phyloP scores from a whole-genome alignment of 2,797 vertebrate species.

The Sebastes matsubarae region DNA sequence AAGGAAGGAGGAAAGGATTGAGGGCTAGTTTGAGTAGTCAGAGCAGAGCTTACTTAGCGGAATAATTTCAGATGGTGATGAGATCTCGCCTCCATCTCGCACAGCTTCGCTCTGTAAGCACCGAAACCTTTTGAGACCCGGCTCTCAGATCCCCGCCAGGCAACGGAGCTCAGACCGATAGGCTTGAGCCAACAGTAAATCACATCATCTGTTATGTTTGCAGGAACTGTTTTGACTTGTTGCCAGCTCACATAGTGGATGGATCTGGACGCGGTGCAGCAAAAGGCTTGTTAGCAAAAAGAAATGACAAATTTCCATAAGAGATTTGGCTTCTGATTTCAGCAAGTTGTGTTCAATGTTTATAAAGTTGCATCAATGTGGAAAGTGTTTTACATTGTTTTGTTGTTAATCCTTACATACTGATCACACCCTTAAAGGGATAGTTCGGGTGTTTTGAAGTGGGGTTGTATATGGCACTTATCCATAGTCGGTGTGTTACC shows the following conservation, averaged over 20 bases:
- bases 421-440: not conserved
- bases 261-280: not conserved
- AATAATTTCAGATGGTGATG: conserved; percentile 29
- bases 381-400: not conserved
- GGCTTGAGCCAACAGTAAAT: conserved; percentile 34
- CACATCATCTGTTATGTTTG: conserved; percentile 39
- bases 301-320: not conserved
- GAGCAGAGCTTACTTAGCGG: not conserved
- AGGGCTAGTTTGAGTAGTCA: not conserved
- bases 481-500: too few species aligned
- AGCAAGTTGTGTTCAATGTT: not conserved
- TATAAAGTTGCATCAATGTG: not conserved
- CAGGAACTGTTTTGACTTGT: conserved; percentile 1
- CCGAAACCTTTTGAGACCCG: conserved; percentile 39
- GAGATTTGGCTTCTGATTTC: not conserved
- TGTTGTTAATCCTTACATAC: not conserved
- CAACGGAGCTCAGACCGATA: conserved; percentile 20
- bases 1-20: not conserved
- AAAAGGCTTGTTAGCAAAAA: not conserved
- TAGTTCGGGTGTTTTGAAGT: too few species aligned
- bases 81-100: conserved; percentile 28
- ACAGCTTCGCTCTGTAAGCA: conserved; percentile 37
- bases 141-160: conserved; percentile 5
- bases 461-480: rapidly evolving
- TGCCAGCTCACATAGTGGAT: conserved; percentile 4